Conservation (phyloP, 2,888 invertebrate species). For the Baccha elongata region DNA sequence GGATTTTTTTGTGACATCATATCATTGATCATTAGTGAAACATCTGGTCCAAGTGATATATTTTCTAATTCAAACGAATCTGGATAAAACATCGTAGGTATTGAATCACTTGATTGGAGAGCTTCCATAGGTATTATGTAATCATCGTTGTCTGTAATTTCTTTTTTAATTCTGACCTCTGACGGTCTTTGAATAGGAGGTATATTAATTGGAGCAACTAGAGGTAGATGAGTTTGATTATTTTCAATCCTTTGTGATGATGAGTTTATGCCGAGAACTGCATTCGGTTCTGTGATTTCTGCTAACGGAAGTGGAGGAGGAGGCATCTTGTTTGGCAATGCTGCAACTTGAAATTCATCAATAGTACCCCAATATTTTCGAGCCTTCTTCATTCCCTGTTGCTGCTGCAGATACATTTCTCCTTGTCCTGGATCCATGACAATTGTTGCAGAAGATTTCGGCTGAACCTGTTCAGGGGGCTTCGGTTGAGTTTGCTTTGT, state of each 20-base stretch:
- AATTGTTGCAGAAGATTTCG: too few species aligned
- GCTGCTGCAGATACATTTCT: not conserved
- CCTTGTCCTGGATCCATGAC: not conserved
- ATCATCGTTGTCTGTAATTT: slow-evolving; percentile 2
- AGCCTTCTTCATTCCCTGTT: not conserved
- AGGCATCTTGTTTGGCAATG: not conserved
- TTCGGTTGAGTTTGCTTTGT: not conserved
- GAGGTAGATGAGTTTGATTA: not conserved
- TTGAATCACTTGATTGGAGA: not conserved
- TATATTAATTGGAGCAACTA: not conserved
- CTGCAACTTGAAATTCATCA: slow-evolving; percentile 49
- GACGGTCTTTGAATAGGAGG: not conserved
- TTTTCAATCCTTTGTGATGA: slow-evolving; percentile 1
- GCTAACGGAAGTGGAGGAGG: not conserved
- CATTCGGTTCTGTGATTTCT: not conserved
- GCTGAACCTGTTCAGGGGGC: too few species aligned
- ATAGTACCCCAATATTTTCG: slow-evolving; percentile 65
- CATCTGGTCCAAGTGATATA: slow-evolving; percentile 10
- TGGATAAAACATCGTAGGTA: slow-evolving; percentile 47
- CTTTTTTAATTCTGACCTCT: slow-evolving; percentile 11
- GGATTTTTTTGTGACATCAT: slow-evolving; percentile 15
- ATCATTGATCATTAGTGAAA: slow-evolving; percentile 31
- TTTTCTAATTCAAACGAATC: slow-evolving; percentile 47
- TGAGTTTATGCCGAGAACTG: not conserved
- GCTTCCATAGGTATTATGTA: not conserved